Base-by-base conservation (phyloP, 1,140 invertebrate genomes). In the Triops cancriformis region DNA sequence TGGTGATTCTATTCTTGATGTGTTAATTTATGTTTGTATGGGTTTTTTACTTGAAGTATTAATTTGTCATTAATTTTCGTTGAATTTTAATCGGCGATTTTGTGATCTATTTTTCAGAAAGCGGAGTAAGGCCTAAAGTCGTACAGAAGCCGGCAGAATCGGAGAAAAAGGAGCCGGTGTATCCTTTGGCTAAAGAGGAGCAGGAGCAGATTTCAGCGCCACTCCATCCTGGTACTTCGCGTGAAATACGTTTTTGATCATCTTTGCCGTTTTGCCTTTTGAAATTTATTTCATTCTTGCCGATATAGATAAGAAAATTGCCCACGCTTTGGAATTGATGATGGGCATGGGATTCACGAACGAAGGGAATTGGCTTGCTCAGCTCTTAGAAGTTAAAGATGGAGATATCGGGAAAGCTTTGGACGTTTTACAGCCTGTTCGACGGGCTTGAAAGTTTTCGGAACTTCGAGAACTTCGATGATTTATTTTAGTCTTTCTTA, bases 341-440 rank as follows among this genome's bases (percentile, higher is more conserved):
- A 86, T 90, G 82, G 83, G 87, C 1, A 95, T 95, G 93, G 93
- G 93, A 41, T 95, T 94, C 83, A 88, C 88, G 74, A 92, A 94
- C 82, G 90, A 93, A 77, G 89, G 89, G 73, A 86, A 86, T 42
- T 89, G 89, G 87, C 83, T 91, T 1, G 86, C 87, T 43, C 83
- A 86, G 77, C 83, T 91, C 27, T 81, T 91, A 77, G 84, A 86
- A 77, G 83, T 85, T 9, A 88, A 88, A 77, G 82, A 91, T 78
- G 92, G 92, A 10, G 89, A 93, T 82, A 92, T 94, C 77, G 85
- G 86, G 23, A 88, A 88, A 78, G 90, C 89, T 37, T 83, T 94
- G 73, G 92, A 94, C 80, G 84, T 90, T 72, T 85, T 92, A 12
- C 81, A 84, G 75, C 84, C 84, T 42, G 77, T 79, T 26, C 37